These are phyloP conservation scores for Phylloscopus collybita DNA, from an alignment of 2,797 vertebrate species.

Conservation along the genomic window DNA sequence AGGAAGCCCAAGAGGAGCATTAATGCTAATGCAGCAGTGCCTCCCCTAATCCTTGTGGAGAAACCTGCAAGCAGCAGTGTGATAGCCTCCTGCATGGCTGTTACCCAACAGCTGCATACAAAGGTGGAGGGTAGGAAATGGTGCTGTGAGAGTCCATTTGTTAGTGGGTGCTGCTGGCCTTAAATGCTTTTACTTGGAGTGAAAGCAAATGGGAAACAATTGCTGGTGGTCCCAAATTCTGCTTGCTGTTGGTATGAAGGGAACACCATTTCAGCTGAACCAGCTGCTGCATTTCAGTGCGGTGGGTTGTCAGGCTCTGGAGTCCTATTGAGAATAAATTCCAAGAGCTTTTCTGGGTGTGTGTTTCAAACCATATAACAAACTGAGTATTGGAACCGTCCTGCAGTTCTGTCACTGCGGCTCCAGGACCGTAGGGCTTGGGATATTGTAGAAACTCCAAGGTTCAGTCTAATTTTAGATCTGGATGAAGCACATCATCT, in stretches of 20 bases:
- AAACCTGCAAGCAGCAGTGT: neutral
- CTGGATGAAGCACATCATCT: conserved; percentile 26
- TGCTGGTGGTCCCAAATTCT: neutral
- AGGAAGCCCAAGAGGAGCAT: neutral
- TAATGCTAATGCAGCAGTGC: neutral
- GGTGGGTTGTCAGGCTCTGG: neutral
- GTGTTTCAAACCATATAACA: rapidly evolving
- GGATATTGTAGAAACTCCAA: conserved; percentile 9
- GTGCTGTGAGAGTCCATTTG: neutral
- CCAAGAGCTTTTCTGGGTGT: neutral
- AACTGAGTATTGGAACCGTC: neutral
- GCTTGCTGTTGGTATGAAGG: neutral
- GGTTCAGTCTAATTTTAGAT: conserved; percentile 70
- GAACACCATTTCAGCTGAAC: neutral
- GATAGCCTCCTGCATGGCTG: neutral
- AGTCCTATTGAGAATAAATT: neutral
- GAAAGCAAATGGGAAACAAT: neutral
- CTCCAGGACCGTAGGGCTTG: neutral
- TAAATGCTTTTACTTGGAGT: neutral
- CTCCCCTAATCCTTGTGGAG: neutral
- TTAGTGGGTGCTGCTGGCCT: neutral
- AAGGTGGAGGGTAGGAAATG: neutral
- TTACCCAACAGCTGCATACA: neutral
- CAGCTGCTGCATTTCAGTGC: neutral
- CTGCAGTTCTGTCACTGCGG: neutral